These are phyloP conservation scores for Drosophila novamexicana DNA, from an alignment of 1,140 invertebrate species.

Conservation along the genomic window DNA sequence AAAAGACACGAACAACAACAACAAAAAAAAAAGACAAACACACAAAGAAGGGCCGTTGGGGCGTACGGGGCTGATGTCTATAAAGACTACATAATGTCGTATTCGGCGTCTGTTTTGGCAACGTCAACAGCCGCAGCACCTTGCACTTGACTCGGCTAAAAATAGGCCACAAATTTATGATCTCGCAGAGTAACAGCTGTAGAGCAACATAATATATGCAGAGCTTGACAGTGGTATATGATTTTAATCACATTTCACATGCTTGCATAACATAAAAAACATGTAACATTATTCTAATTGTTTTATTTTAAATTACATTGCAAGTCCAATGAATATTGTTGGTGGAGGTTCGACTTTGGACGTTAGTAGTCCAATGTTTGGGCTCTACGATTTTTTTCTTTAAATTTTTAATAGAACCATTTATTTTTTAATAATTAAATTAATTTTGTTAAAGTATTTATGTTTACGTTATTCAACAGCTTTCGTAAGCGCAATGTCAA, in stretches of 20 bases:
- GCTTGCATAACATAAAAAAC: conserved; percentile 31
- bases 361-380: too few species aligned
- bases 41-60: conserved; percentile 3
- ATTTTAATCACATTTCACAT: conserved; percentile 16
- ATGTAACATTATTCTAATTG: conserved; percentile 1
- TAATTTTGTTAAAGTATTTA: too few species aligned
- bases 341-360: too few species aligned
- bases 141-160: conserved; percentile 76
- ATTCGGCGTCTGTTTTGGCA: conserved; percentile 51
- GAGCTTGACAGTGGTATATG: background rate
- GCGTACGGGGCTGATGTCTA: conserved; percentile 3
- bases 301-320: too few species aligned
- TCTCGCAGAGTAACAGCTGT: conserved; percentile 30
- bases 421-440: too few species aligned
- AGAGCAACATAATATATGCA: conserved; percentile 3
- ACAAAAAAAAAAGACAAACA: background rate
- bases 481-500: too few species aligned
- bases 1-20: conserved; percentile 17
- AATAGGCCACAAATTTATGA: conserved; percentile 68
- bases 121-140: conserved; percentile 56
- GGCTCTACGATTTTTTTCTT: too few species aligned
- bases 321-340: too few species aligned
- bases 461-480: too few species aligned
- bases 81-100: conserved; percentile 34
- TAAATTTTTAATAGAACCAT: too few species aligned